Evolutionary conservation across 2,113 vertebrate genomes (phyloP).

Genomic region (Axis porcinus): DNA sequence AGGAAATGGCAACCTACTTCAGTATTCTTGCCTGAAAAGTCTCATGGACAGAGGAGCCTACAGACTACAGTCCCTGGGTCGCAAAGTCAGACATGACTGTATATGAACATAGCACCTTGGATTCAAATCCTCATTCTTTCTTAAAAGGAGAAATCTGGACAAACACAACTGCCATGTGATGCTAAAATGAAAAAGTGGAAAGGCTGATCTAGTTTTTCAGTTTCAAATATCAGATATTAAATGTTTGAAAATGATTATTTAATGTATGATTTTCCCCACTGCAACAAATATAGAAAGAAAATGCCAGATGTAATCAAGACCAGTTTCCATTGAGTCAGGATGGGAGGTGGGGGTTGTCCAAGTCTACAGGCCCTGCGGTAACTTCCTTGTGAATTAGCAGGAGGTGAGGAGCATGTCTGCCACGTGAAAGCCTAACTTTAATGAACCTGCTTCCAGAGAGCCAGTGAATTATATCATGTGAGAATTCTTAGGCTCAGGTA

Average conservation of each 20-base stretch:
- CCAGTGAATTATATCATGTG: background rate
- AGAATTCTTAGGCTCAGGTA: background rate
- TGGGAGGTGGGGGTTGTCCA: rapidly evolving
- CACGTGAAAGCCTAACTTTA: background rate
- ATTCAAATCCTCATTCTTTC: background rate
- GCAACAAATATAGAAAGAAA: background rate
- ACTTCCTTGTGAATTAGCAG: background rate
- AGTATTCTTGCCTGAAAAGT: background rate
- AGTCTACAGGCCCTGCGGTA: rapidly evolving
- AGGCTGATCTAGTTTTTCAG: background rate
- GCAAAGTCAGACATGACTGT: background rate
- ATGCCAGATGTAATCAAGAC: background rate
- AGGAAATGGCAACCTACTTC: background rate
- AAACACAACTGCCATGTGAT: too few species aligned
- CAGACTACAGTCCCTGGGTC: background rate
- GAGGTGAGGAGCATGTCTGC: rapidly evolving
- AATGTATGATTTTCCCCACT: background rate
- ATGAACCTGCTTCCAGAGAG: background rate
- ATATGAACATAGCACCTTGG: background rate
- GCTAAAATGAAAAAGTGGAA: background rate
- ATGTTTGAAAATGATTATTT: background rate
- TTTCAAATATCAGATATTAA: background rate
- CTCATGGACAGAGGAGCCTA: background rate
- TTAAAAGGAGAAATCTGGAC: background rate
- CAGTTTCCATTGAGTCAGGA: background rate